phyloP scores from a whole-genome alignment of 2,797 vertebrate species.

The Centropyge bicolor region DNA sequence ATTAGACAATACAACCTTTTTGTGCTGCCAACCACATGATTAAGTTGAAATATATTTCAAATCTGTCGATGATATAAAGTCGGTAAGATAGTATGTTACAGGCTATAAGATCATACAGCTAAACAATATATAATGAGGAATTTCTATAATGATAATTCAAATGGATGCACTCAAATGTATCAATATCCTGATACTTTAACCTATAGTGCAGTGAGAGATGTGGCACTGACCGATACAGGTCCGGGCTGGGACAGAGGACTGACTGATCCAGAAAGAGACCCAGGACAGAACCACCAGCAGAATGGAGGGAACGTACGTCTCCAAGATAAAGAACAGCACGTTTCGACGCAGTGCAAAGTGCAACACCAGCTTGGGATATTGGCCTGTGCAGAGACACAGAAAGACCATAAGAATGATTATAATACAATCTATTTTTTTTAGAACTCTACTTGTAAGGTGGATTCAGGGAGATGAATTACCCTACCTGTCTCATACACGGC shows the following conservation, averaged over 20 bases:
- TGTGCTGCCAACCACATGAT: too few relatives aligned
- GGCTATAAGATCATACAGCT: background rate
- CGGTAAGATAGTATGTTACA: too few relatives aligned
- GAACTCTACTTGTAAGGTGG: background rate
- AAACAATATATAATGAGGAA: background rate
- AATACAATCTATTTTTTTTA: background rate
- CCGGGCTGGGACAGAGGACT: constrained; percentile 92
- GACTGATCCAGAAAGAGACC: constrained; percentile 97
- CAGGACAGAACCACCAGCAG: constrained; percentile 93
- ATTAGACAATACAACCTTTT: too few relatives aligned
- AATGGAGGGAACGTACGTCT: constrained; percentile 92
- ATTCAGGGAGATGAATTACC: background rate
- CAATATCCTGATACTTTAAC: background rate
- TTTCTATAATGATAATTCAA: background rate
- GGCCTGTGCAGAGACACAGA: constrained; percentile 77
- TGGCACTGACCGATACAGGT: constrained; percentile 90
- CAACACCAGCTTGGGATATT: constrained; percentile 92
- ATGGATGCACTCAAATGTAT: background rate
- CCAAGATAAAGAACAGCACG: constrained; percentile 93
- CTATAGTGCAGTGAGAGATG: background rate
- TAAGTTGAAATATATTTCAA: background rate
- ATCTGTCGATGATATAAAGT: background rate
- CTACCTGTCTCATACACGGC: constrained; percentile 94
- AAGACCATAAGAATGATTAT: background rate
- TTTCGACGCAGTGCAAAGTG: constrained; percentile 93